A percentile compares a stretch with the other conserved stretches of the same genome.
Evolutionary conservation across 2,888 invertebrate species (phyloP).

Genomic region (Diadegma fenestrale): DNA sequence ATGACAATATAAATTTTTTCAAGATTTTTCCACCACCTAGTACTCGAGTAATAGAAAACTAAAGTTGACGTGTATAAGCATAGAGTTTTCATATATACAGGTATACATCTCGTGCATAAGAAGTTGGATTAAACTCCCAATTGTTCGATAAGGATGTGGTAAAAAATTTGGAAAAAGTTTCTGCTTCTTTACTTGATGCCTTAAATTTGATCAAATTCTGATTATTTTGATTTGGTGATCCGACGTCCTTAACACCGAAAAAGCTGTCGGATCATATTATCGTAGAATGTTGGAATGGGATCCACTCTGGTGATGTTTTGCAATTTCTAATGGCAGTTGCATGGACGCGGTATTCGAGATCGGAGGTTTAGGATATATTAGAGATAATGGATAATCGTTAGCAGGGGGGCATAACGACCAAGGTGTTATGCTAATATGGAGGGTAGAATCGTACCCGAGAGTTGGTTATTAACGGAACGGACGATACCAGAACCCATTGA

Average conservation of each 20-base stretch:
- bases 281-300: slow-evolving; percentile 22
- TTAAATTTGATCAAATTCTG: too few species aligned
- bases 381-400: slow-evolving; percentile 67
- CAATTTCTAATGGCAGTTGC: slow-evolving; percentile 8
- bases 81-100: too few species aligned
- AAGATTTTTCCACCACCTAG: too few species aligned
- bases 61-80: too few species aligned
- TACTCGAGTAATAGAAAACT: too few species aligned
- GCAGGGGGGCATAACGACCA: slow-evolving; percentile 63
- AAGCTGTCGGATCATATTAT: not conserved
- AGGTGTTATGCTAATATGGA: slow-evolving; percentile 67
- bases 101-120: too few species aligned
- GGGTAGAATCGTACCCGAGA: slow-evolving; percentile 51
- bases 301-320: slow-evolving; percentile 34
- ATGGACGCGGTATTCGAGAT: slow-evolving; percentile 43
- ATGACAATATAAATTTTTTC: too few species aligned
- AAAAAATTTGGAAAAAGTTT: too few species aligned
- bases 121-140: too few species aligned
- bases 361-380: slow-evolving; percentile 45
- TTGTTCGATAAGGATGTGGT: too few species aligned
- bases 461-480: slow-evolving; percentile 62
- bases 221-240: too few species aligned
- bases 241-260: not conserved
- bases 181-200: too few species aligned
- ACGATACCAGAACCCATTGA: slow-evolving; percentile 47